phyloP scores from a whole-genome alignment of 2,888 invertebrate genomes.

The Empis livida region DNA sequence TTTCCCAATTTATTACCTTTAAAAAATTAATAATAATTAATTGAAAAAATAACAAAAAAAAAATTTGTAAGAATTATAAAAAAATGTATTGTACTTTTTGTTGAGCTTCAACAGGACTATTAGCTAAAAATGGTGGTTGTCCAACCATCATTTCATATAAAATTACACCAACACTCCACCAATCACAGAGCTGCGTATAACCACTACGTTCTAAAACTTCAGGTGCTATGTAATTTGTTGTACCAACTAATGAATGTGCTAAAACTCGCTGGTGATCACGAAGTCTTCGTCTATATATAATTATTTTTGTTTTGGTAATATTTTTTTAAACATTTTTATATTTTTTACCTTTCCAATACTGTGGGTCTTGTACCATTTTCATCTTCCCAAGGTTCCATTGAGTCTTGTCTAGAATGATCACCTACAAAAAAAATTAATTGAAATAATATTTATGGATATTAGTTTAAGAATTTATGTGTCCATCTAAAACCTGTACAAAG shows the following conservation, averaged over 20 bases:
- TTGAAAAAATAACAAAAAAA: too few species aligned
- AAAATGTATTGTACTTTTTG: constrained; percentile 57
- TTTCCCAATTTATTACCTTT: constrained; percentile 95
- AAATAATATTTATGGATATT: constrained; percentile 76
- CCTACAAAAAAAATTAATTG: constrained; percentile 39
- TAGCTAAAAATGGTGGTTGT: constrained; percentile 92
- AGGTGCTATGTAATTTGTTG: constrained; percentile 98
- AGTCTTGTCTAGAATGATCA: constrained; percentile 88
- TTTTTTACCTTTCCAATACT: constrained; percentile 34
- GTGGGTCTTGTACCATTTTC: constrained; percentile 44
- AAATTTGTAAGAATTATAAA: too few species aligned
- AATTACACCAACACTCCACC: constrained; percentile 99
- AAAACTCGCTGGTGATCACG: constrained; percentile 86
- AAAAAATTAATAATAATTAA: too few species aligned
- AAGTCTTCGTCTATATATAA: constrained; percentile 59
- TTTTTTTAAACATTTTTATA: neutral
- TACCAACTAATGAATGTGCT: constrained; percentile 97
- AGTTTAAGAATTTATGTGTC: constrained; percentile 99
- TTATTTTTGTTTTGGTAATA: neutral
- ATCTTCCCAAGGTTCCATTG: constrained; percentile 75
- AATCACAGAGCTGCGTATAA: constrained; percentile 92
- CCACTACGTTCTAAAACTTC: constrained; percentile 85
- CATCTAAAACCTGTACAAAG: constrained; percentile 98
- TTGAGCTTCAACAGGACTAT: constrained; percentile 91
- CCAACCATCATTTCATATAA: constrained; percentile 99